Base-by-base conservation (phyloP, 2,113 vertebrate genomes). In the Gulo gulo region DNA sequence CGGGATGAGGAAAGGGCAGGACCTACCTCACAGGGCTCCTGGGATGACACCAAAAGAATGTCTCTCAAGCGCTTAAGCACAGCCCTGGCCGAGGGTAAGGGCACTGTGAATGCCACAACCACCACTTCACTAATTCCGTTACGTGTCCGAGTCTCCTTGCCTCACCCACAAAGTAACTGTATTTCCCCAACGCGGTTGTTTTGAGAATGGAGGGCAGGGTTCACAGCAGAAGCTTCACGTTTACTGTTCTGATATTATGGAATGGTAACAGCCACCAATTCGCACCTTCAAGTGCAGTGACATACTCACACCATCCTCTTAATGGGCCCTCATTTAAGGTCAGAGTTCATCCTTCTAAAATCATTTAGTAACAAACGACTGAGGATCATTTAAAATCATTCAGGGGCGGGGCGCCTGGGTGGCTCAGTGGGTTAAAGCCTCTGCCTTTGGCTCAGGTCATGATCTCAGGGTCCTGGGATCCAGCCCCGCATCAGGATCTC, bases 401-500 rank as follows among this genome's bases (percentile, higher is more conserved):
- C 29, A 57, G 55, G 29, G 63, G 61, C 61, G 55, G 55, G 55
- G 6, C 55, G 5, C 55, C 55, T 57, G 55, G 18, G 55, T 57
- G 55, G 55, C 18, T 20, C 55, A 7, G 55, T 57, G 18, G 55
- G 55, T 57, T 20, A 20, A 55, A 55, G 18, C 55, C 18, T 55
- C 55, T 55, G 39, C 39, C 39, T 39, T 39, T 42, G 50, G 50
- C 50, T 50, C 50, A 50, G 50, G 50, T 50, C 50, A 50, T 50
- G 50, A 50, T 50, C 50, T 14, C 50, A 14, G 50, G 50, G 50
- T 50, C 50, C 50, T 50, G 50, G 50, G 50, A 50, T 50, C 14
- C 1, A 50, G 50, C 13, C 14, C 12, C 2, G 3, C 4, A 42
- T 42, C 2, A 0, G 50, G 50, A 2, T 50, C 50, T 14, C 50